Evolutionary conservation across 2,797 vertebrate species (phyloP).

Genomic region (Ambastaia sidthimunki): DNA sequence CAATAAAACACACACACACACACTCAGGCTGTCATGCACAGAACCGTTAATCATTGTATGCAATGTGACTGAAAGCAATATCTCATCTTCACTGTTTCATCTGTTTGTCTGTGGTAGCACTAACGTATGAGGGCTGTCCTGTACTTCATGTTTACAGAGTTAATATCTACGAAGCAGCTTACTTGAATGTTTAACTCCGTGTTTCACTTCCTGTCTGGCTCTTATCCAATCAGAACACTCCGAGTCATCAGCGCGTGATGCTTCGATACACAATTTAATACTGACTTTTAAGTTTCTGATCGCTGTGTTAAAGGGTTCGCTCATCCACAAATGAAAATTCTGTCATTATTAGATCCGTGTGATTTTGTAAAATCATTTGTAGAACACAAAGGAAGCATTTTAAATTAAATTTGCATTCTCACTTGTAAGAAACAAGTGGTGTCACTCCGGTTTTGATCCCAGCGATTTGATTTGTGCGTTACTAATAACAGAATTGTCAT

Average conservation of each 20-base stretch:
- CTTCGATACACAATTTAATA: not conserved
- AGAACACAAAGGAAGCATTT: not conserved
- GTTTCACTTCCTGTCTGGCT: not conserved
- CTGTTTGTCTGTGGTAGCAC: conserved; percentile 26
- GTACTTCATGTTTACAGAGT: conserved; percentile 37
- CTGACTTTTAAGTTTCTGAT: not conserved
- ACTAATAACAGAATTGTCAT: not conserved
- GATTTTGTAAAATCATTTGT: not conserved
- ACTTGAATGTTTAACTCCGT: conserved; percentile 36
- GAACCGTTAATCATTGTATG: not conserved
- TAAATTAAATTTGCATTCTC: not conserved
- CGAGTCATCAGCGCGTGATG: not conserved
- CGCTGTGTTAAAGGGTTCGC: not conserved
- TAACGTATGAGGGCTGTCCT: conserved; percentile 28
- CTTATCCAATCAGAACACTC: not conserved
- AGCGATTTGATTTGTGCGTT: too few relatives aligned
- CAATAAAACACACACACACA: not conserved
- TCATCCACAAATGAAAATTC: not conserved
- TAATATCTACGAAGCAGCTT: conserved; percentile 28
- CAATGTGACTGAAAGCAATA: not conserved
- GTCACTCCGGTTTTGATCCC: not conserved
- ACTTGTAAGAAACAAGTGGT: too few relatives aligned
- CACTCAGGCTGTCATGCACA: not conserved
- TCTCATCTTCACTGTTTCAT: conserved; percentile 4
- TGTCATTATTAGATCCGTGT: not conserved